Base-by-base conservation (phyloP, 2,888 invertebrate genomes). In the Mellilla xanthometata region DNA sequence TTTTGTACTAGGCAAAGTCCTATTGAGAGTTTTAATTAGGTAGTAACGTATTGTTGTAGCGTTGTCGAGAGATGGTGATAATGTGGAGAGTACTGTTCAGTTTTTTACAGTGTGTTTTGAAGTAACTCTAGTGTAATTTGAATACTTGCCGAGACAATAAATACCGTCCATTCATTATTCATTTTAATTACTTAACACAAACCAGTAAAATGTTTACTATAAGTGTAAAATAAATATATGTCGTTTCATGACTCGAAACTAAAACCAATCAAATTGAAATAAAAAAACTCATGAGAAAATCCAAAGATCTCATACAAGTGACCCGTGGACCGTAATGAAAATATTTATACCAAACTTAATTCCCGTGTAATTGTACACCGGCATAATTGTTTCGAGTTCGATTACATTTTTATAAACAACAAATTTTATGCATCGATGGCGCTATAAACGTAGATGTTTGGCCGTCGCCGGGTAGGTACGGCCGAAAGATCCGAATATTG, bases 1-100 rank as follows among this genome's bases (percentile, higher is more conserved):
- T 76, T 75, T 76, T 81, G 79, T 74, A 79, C 76, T 76, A 77
- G 71, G 74, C 30, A 45, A 45, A 50, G 38, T 51, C 79, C 85
- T 70, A 82, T 82, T 81, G 79, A 75, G 74, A 63, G 84, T 86
- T 85, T 84, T 88, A 88, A 88, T 86, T 87, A 87, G 83, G 81
- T 76, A 65, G 67, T 73, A 76, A 76, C 74, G 79, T 77, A 76
- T 24, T 24, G 24, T 24, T 2, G 24, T 8, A 7, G 24, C n/a
- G 24, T 24, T 24, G n/a, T 24, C n/a, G 24, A n/a, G 24, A 19
- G 24, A 24, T 68, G 70, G 55, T 62, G 62, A 50, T 50, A 41
- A 53, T 48, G 51, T 19, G 15, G 15, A 5, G 15, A 6, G 3
- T 19, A 6, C 6, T 19, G 6, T 19, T 15, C 6, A 19, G 6